Base-by-base conservation (phyloP, 2,113 vertebrate genomes). In the Pimephales promelas region DNA sequence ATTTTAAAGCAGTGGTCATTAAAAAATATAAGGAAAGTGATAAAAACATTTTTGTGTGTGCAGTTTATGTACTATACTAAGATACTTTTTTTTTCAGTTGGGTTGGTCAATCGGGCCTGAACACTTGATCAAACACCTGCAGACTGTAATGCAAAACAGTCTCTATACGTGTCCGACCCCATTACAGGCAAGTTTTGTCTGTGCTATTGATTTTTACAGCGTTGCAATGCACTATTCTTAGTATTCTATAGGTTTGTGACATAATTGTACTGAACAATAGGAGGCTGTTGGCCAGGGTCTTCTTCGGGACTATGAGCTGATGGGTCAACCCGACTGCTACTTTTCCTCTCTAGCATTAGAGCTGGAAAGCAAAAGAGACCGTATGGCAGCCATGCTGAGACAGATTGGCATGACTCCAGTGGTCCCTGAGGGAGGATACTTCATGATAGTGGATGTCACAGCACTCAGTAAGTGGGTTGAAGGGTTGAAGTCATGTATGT, bases 61-160 rank as follows among this genome's bases (percentile, higher is more conserved):
- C 18, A 20, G 0, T 7, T 54, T 54, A 54, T 54, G 18, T 54
- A 54, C 16, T 7, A 18, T 52, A 52, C 18, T 8, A 54, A 16
- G 20, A 54, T 47, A 7, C 5, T 18, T 6, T 0, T 6, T 24
- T 86, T 88, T 81, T 26, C 80, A 99, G 98, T 95, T 99, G 70
- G 98, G 98, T 76, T 99, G 98, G 98, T 97, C 96, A 71, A 92
- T 98, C 70, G 98, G 97, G 78, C 97, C 98, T 0, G 92, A 94
- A 66, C 88, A 97, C 85, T 89, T 99, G 91, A 95, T 99, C 26
- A 97, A 95, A 86, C 97, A 98, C 90, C 95, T 99, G 82, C 97
- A 99, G 92, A 98, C 97, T 0, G 95, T 98, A 85, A 97, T 99
- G 86, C 97, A 98, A 90, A 99, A 98, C 72, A 93, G 90, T 0